Base-by-base conservation (phyloP, 2,113 vertebrate genomes). In the Platycercus adscitus region DNA sequence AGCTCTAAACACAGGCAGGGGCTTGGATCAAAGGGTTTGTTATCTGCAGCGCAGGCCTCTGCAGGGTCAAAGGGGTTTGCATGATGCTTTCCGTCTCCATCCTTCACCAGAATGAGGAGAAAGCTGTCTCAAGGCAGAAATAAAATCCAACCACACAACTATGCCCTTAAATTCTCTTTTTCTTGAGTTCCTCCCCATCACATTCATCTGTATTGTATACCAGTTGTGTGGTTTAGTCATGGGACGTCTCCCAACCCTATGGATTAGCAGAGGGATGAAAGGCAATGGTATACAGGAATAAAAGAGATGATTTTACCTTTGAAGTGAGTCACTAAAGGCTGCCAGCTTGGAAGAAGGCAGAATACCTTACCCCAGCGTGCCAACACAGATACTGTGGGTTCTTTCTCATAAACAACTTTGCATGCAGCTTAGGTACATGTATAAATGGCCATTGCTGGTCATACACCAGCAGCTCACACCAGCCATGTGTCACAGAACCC, bases 261-360 rank as follows among this genome's bases (percentile, higher is more conserved):
- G 78, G 89, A 94, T 91, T 91, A 94, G 81, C 56, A 72, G 65
- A 50, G n/a, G 79, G 66, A 81, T 53, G 75, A 89, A 89, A 85
- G 77, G 81, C 72, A 61, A n/a, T 4, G 64, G 43, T 6, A 79
- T 6, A 47, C 3, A 64, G 73, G 65, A 93, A 81, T 81, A 71
- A 87, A 84, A 84, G 61, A 53, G 7, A 4, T 35, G 39, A 1
- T 13, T 91, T 79, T 61, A 43, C 70, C 73, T 95, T 89, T 93
- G 89, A 93, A 82, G 88, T 56, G 39, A 66, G 47, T 39, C 52
- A 31, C 61, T 79, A 13, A 73, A 87, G 19, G 72, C 72, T 86
- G 68, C 76, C 86, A 84, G 73, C 61, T 79, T 56, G 75, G 52
- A 44, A 72, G 47, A 29, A 55, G 23, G 29, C 16, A 43, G 71